Conservation (phyloP, 2,113 vertebrate species). For the Maccullochella peelii region DNA sequence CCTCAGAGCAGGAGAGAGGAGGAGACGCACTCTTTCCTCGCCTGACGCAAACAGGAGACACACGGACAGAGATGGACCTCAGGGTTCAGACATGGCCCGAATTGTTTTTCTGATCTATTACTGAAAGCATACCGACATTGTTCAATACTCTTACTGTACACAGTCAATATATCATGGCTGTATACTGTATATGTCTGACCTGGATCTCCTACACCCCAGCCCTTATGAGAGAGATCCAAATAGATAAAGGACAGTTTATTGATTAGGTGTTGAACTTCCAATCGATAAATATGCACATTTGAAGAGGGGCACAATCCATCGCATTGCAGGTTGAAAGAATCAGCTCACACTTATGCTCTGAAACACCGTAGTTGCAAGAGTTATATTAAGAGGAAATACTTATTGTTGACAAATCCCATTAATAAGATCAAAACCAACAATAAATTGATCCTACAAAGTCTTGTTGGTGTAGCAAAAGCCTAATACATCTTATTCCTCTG, state of each 20-base stretch:
- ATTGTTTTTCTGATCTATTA: conserved; percentile 31
- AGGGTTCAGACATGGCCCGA: not conserved
- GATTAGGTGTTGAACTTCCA: conserved; percentile 6
- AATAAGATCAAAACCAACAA: not conserved
- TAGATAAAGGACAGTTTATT: conserved; percentile 3
- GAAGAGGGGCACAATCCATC: not conserved
- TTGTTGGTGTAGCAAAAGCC: not conserved
- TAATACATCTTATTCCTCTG: not conserved
- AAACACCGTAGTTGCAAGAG: not conserved
- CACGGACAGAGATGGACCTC: conserved; percentile 46
- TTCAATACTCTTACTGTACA: conserved; percentile 18
- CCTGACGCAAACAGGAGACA: conserved; percentile 70
- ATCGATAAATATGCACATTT: conserved; percentile 12
- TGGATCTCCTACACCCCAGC: not conserved
- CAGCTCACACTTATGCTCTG: not conserved
- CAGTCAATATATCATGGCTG: conserved; percentile 15
- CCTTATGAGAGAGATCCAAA: not conserved
- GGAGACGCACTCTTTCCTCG: conserved; percentile 65
- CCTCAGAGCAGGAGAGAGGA: conserved; percentile 69
- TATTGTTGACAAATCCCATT: not conserved
- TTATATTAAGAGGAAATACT: not conserved
- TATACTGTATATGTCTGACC: conserved; percentile 1
- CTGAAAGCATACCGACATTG: not conserved
- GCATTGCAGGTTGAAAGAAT: not conserved
- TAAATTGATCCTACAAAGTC: not conserved